Base-by-base conservation (phyloP, 2,888 invertebrate genomes). In the Dasypogon diadema region DNA sequence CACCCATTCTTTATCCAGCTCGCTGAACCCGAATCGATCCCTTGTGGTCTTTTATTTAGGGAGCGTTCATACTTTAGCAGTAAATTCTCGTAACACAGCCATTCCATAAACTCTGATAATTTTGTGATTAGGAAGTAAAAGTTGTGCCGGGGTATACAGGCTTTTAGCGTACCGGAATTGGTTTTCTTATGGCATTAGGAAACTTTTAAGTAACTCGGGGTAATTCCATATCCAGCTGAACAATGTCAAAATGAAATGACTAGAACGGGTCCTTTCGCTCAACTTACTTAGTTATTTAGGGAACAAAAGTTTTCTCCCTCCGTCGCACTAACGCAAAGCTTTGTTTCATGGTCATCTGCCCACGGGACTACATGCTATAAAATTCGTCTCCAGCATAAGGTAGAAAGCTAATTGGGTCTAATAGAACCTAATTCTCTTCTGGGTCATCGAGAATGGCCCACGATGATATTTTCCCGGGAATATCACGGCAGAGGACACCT, bases 341-440 rank as follows among this genome's bases (percentile, higher is more conserved):
- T 48, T n/a, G 14, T 21, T 54, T 54, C 54, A 54, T 54, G 54
- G 54, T 54, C 54, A 54, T 54, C 14, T 22, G 21, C 21, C 21
- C 54, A 18, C 5, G 8, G 21, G 54, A 18, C 18, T 54, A 42
- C n/a, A 54, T 14, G 18, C 54, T 18, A 6, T 18, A 18, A 18
- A 54, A 56, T n/a, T 12, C 10, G 37, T 54, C 54, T 48, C 34
- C n/a, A 12, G 18, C n/a, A 18, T 34, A 70, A 70, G 54, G 34
- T 70, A 51, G 54, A 70, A 70, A 54, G 34, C 70, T 70, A 70
- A 70, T 70, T 70, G 70, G 70, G 54, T 70, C 51, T 70, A 70
- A 70, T 54, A 70, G 18, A 34, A 51, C 70, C 54, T 70, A 70
- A 70, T 70, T 70, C 34, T 70, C 70, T 46, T 34, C 34, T 46